A percentile compares a stretch with the other conserved stretches of the same genome.
Conservation (phyloP, 1,140 invertebrate species). For the Chelonus insularis region DNA sequence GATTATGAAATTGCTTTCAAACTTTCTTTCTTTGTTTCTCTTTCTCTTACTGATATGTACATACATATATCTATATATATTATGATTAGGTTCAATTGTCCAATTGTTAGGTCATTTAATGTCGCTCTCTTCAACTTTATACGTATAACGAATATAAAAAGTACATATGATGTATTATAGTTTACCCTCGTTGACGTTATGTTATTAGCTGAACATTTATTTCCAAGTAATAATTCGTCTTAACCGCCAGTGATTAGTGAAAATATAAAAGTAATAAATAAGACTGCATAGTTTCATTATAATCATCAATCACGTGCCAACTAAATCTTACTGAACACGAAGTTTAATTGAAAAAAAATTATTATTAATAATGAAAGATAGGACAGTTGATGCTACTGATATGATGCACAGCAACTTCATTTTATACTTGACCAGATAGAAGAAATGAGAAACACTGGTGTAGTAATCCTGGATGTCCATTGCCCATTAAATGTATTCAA, state of each 20-base stretch:
- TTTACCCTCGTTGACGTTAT: background rate
- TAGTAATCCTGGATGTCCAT: constrained; percentile 16
- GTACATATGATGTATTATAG: background rate
- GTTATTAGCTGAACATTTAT: constrained; percentile 5
- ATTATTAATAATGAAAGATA: no score
- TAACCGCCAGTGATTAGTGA: no score
- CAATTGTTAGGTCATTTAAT: constrained; percentile 59
- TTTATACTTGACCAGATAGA: background rate
- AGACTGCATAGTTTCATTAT: no score
- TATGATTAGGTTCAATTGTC: constrained; percentile 61
- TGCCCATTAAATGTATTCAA: constrained; percentile 34
- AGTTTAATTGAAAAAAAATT: no score
- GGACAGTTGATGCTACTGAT: no score
- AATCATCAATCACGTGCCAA: no score
- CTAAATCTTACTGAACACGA: no score
- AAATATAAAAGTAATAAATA: no score
- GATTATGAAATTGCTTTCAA: background rate
- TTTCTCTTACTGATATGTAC: background rate
- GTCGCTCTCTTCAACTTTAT: constrained; percentile 31
- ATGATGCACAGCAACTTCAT: no score
- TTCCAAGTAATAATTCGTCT: constrained; percentile 9
- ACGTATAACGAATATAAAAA: background rate
- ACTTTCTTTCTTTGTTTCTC: background rate
- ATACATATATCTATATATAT: constrained; percentile 42
- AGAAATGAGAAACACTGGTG: constrained; percentile 30